Base-by-base conservation (phyloP, 1,140 invertebrate genomes). In the Tetramorium alpestre region DNA sequence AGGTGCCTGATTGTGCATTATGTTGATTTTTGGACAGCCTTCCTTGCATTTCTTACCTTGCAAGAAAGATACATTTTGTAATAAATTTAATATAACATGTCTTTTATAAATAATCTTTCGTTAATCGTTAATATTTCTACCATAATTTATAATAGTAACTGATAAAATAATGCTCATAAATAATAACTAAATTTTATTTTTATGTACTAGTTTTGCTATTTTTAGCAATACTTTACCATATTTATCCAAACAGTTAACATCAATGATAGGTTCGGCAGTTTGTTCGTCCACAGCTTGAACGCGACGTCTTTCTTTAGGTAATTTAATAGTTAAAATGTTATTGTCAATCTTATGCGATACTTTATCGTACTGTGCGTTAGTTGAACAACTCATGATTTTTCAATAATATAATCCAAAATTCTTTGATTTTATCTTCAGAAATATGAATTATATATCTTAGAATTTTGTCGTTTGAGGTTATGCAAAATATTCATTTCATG, bases 301-400 rank as follows among this genome's bases (percentile, higher is more conserved):
- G 10, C 47, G 58, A 38, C 18, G 67, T 70, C n/a, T 33, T n/a
- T 73, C 85, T 41, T 92, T 94, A 5, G 86, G 69, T 18, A 94
- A 87, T 86, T 87, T 93, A 22, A 94, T 76, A n/a, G 92, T 91
- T 67, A 94, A 51, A 8, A 89, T 18, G 75, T 87, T 94, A 8
- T 89, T 41, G 25, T 76, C 90, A 44, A 93, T 58, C 49, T 92
- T 75, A 25, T 93, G 90, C 6, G 67, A 80, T 16, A 94, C 22
- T 28, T 92, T 88, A 25, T 94, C 91, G 75, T 92, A 92, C 0
- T 82, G 60, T 2, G 54, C 33, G 38, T 72, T 6, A 13, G 41
- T 51, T 4, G 89, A 64, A 22, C 87, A 86, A 67, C 69, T 65
- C 33, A 70, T 86, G 49, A 77, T 88, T 49, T 8, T 65, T 77